These are phyloP conservation scores for Drosophila siamana DNA, from an alignment of 2,888 invertebrate species.

Conservation along the genomic window DNA sequence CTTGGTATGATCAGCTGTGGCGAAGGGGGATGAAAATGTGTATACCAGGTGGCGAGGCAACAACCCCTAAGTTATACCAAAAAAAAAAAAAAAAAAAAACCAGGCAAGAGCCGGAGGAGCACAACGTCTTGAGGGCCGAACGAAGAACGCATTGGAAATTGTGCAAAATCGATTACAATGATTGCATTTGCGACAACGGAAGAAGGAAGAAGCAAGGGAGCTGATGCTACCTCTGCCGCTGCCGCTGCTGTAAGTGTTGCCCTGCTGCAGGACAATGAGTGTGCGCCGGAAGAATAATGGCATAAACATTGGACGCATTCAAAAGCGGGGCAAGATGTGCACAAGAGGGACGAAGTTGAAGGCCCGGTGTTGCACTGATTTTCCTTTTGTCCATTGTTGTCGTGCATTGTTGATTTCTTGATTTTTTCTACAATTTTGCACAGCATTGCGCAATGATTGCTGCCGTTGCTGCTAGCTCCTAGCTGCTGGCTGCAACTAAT, in stretches of 20 bases:
- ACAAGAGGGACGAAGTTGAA: constrained; percentile 20
- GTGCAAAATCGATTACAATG: constrained; percentile 81
- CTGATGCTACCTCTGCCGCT: constrained; percentile 29
- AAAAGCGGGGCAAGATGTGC: constrained; percentile 65
- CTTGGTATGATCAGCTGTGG: constrained; percentile 73
- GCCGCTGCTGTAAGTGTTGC: constrained; percentile 54
- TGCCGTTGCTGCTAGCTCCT: no score
- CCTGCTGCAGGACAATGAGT: constrained; percentile 61
- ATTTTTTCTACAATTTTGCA: constrained; percentile 69
- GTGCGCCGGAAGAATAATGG: constrained; percentile 78
- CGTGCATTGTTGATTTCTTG: constrained; percentile 77
- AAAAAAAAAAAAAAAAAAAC: not conserved
- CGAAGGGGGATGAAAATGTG: constrained; percentile 73
- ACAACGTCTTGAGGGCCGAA: constrained; percentile 62
- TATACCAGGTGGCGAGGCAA: constrained; percentile 66
- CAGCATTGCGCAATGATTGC: constrained; percentile 74
- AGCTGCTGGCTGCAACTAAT: constrained; percentile 56
- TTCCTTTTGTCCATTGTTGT: constrained; percentile 59
- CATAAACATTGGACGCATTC: constrained; percentile 63
- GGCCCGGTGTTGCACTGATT: constrained; percentile 76
- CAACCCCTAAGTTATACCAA: constrained; percentile 55
- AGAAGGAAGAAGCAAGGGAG: constrained; percentile 53
- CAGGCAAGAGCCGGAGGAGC: not conserved
- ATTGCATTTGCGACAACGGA: constrained; percentile 78
- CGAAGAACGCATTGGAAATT: constrained; percentile 72